A percentile compares a stretch with the other conserved stretches of the same genome.
phyloP scores from a whole-genome alignment of 1,140 invertebrate species.

The Lucilia cuprina region DNA sequence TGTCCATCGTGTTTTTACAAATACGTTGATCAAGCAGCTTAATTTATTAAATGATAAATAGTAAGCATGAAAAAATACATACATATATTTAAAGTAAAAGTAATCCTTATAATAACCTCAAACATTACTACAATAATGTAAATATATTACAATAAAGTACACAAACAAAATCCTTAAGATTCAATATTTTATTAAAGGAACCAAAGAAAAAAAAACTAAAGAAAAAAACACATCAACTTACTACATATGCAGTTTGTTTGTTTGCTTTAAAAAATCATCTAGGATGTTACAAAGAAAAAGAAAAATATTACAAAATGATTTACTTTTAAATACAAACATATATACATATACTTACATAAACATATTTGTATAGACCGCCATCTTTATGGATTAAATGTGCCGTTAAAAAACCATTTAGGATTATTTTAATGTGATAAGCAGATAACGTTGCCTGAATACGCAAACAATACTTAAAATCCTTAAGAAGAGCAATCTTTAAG shows the following conservation, averaged over 20 bases:
- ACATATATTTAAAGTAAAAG: neutral
- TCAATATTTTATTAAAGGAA: neutral
- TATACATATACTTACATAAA: neutral
- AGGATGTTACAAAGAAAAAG: neutral
- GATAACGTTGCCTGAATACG: constrained; percentile 58
- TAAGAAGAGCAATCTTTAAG: neutral
- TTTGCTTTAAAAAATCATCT: neutral
- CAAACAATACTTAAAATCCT: constrained; percentile 57
- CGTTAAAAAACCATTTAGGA: constrained; percentile 62
- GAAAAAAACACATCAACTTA: neutral
- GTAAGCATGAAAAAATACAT: no score
- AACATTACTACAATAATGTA: no score
- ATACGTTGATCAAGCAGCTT: no score
- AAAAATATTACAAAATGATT: no score
- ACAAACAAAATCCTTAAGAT: neutral
- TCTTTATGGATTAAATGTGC: constrained; percentile 52
- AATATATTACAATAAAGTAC: no score
- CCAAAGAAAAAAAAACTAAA: no score
- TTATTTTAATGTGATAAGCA: constrained; percentile 62
- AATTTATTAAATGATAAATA: no score
- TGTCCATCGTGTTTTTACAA: no score
- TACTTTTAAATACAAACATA: neutral
- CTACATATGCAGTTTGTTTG: neutral
- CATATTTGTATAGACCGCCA: neutral
- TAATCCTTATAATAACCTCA: neutral